Conservation (phyloP, 2,113 vertebrate species). For the Pygoscelis adeliae region DNA sequence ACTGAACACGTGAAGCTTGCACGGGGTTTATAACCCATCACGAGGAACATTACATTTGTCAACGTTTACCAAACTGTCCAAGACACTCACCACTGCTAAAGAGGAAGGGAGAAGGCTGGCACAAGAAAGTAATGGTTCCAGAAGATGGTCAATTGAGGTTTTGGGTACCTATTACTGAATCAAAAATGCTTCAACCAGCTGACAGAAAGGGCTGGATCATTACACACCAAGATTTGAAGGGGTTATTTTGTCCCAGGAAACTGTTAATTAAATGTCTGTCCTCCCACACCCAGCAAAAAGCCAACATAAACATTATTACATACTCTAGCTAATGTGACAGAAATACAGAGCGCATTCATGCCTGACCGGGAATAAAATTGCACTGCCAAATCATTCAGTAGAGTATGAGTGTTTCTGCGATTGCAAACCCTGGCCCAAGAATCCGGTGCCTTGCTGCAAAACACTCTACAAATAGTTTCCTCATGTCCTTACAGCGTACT, state of each 20-base stretch:
- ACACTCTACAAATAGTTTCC: background rate
- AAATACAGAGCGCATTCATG: background rate
- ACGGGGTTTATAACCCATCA: background rate
- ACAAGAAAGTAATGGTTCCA: background rate
- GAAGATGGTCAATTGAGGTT: background rate
- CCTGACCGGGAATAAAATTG: background rate
- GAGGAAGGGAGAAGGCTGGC: background rate
- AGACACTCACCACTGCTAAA: background rate
- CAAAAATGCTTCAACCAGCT: background rate
- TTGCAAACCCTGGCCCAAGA: background rate
- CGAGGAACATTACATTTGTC: background rate
- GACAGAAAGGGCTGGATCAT: background rate
- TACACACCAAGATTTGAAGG: background rate
- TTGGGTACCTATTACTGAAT: background rate
- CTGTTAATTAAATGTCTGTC: constrained; percentile 8
- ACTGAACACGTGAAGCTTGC: background rate
- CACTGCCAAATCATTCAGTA: background rate
- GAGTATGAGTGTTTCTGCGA: background rate
- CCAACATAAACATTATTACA: constrained; percentile 41
- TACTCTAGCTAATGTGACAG: background rate
- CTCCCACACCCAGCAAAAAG: constrained; percentile 35
- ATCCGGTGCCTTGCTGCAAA: background rate
- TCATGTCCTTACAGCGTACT: background rate
- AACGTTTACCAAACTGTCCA: background rate
- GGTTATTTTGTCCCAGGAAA: constrained; percentile 30